A percentile compares a stretch with the other conserved stretches of the same genome.
These are phyloP conservation scores for Carollia perspicillata DNA, from an alignment of 2,113 vertebrate genomes.

Conservation along the genomic window DNA sequence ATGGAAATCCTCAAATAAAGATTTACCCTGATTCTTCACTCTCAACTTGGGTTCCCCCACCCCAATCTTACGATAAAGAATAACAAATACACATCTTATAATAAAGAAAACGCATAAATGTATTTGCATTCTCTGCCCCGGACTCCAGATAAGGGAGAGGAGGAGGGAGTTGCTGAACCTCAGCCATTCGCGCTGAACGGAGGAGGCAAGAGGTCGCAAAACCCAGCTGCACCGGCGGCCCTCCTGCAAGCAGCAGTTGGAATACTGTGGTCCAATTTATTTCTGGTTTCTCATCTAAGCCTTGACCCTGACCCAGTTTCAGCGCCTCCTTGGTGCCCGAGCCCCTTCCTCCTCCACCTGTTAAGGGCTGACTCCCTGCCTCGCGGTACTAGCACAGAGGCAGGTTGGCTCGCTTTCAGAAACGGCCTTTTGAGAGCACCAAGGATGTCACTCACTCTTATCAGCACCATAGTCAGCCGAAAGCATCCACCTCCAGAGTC, in stretches of 20 bases:
- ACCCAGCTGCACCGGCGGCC: background rate
- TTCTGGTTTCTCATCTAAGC: background rate
- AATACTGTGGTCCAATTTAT: background rate
- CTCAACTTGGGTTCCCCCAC: background rate
- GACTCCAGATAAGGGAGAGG: background rate
- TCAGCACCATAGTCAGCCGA: background rate
- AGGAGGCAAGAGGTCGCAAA: background rate
- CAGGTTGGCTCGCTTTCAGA: background rate
- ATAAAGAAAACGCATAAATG: background rate
- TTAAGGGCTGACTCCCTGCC: background rate
- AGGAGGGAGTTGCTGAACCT: background rate
- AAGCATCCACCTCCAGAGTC: background rate
- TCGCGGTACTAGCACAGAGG: background rate
- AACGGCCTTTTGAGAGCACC: background rate
- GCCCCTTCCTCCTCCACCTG: background rate
- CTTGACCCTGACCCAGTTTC: background rate
- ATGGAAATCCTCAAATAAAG: background rate
- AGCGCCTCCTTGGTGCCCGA: background rate
- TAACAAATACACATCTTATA: background rate
- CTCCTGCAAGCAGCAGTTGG: background rate
- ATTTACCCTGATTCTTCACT: background rate
- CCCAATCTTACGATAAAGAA: background rate
- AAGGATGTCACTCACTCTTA: background rate
- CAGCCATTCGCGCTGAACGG: background rate
- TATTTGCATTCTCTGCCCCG: background rate